phyloP scores from a whole-genome alignment of 1,140 invertebrate species.

The Lycorma delicatula region DNA sequence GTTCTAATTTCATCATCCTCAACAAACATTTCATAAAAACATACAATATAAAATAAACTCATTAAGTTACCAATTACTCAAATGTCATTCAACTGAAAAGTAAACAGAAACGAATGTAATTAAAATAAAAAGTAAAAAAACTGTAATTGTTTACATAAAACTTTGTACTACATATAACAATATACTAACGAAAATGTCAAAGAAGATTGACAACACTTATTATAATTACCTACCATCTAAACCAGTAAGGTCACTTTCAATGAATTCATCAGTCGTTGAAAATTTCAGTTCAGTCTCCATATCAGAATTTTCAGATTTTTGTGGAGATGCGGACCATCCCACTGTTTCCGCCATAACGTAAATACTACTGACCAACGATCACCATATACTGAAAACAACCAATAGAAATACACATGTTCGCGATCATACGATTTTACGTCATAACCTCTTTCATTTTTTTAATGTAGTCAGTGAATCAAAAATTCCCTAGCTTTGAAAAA shows the following conservation, averaged over 20 bases:
- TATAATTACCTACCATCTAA: conserved; percentile 24
- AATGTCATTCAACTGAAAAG: no score
- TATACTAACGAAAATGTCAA: no score
- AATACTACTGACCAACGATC: conserved; percentile 4
- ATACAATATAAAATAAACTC: no score
- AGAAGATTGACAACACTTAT: no score
- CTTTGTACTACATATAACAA: no score
- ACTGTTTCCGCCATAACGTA: not conserved
- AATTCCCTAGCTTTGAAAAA: no score
- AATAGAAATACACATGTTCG: conserved; percentile 1
- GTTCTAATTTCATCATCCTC: no score
- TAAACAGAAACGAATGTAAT: no score
- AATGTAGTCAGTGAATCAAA: not conserved
- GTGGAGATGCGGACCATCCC: conserved; percentile 5
- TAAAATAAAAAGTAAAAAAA: no score
- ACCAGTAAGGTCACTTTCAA: conserved; percentile 18
- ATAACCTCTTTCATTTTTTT: not conserved
- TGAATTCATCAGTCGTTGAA: conserved; percentile 11
- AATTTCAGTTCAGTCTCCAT: conserved; percentile 12
- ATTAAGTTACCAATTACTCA: no score
- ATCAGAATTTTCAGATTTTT: conserved; percentile 4
- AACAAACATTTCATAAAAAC: no score
- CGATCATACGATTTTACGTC: conserved; percentile 17
- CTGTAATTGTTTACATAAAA: no score
- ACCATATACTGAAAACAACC: not conserved